These are phyloP conservation scores for Panagrolaimus sp. DNA, from an alignment of 1,140 invertebrate species.

Conservation along the genomic window DNA sequence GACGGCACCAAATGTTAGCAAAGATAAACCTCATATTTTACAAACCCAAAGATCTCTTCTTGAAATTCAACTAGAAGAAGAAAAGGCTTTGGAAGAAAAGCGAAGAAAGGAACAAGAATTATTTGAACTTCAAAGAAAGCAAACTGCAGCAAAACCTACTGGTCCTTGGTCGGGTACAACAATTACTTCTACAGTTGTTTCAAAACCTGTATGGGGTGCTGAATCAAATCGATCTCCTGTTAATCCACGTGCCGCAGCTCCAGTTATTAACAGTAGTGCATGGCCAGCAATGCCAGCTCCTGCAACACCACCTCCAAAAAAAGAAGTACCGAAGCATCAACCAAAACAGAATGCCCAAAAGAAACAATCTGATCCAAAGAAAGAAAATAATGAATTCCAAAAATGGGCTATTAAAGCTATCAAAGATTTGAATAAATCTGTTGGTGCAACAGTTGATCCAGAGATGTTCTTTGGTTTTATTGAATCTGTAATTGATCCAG, in stretches of 20 bases:
- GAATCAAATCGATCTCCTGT: neutral
- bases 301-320: neutral
- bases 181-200: neutral
- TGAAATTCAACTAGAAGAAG: constrained; percentile 27
- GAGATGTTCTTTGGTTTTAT: constrained; percentile 39
- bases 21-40: neutral
- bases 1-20: constrained; percentile 19
- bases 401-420: constrained; percentile 39
- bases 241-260: neutral
- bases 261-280: neutral
- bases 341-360: constrained; percentile 1
- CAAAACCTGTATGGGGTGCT: neutral
- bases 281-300: constrained; percentile 3
- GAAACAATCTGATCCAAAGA: constrained; percentile 24
- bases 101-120: constrained; percentile 21
- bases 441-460: constrained; percentile 32
- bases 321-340: neutral
- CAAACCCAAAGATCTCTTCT: constrained; percentile 15
- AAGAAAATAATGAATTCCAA: constrained; percentile 23
- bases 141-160: neutral
- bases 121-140: constrained; percentile 5
- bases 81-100: constrained; percentile 17
- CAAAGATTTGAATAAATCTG: constrained; percentile 30
- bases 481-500: constrained; percentile 36
- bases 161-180: neutral